Conservation (phyloP, 2,888 invertebrate genomes). For the Perizoma affinitatum region DNA sequence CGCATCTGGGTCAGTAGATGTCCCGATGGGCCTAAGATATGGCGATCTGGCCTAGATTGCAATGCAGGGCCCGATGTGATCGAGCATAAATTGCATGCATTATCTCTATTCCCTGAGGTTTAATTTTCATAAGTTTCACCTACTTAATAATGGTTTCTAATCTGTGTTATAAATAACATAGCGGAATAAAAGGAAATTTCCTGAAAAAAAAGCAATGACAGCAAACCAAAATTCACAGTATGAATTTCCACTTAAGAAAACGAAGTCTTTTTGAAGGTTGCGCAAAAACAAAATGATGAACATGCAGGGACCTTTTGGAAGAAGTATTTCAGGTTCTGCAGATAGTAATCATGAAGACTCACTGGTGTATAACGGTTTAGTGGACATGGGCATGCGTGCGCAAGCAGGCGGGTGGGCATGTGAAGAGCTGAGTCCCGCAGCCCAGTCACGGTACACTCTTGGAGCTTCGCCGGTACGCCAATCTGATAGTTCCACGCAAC, state of each 20-base stretch:
- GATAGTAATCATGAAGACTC: slow-evolving; percentile 7
- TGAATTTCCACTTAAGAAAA: too few species aligned
- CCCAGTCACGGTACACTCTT: slow-evolving; percentile 85
- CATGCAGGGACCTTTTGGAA: too few species aligned
- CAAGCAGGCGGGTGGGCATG: slow-evolving; percentile 81
- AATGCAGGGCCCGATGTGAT: slow-evolving; percentile 8
- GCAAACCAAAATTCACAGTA: too few species aligned
- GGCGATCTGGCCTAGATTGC: slow-evolving; percentile 26
- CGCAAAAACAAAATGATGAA: too few species aligned
- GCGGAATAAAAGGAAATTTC: background rate
- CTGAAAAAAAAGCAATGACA: too few species aligned
- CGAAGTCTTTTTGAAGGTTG: too few species aligned
- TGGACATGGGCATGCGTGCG: slow-evolving; percentile 75
- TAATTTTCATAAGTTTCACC: slow-evolving; percentile 10
- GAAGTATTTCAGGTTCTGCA: too few species aligned
- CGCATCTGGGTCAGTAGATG: slow-evolving; percentile 30
- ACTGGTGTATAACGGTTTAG: slow-evolving; percentile 59
- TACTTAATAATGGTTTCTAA: slow-evolving; percentile 10
- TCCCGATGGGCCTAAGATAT: slow-evolving; percentile 33
- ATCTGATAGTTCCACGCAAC: slow-evolving; percentile 68
- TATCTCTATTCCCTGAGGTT: slow-evolving; percentile 13
- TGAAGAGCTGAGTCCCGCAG: slow-evolving; percentile 55
- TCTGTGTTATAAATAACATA: slow-evolving; percentile 5
- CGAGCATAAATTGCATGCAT: slow-evolving; percentile 8
- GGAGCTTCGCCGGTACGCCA: slow-evolving; percentile 69